Base-by-base conservation (phyloP, 2,113 vertebrate genomes). In the Sinocyclocheilus rhinocerous region DNA sequence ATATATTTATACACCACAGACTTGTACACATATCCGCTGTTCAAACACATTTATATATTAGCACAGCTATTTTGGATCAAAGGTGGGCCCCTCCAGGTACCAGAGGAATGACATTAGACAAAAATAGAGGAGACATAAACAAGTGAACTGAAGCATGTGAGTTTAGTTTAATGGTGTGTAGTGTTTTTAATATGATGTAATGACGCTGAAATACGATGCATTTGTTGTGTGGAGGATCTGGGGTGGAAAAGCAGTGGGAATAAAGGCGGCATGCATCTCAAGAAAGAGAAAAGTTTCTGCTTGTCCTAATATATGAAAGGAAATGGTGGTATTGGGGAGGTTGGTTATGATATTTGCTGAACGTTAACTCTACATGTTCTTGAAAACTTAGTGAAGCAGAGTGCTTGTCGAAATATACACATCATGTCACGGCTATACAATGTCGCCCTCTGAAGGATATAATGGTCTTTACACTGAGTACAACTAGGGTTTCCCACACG, bases 31-130 rank as follows among this genome's bases (percentile, higher is more conserved):
- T 22, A 84, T 85, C 42, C 55, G 26, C 76, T 72, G 45, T 86
- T 77, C 73, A 87, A 88, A 89, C 83, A 87, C 85, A 88, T 84
- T 55, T 76, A 75, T 73, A 67, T 87, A 88, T 91, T 90, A 89
- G 65, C 85, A 33, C 12, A 42, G 84, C 88, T 90, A 90, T 90
- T 91, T 85, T 61, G 26, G 82, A 90, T 87, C 88, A 90, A 83
- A 89, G 69, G 63, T 83, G 77, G 81, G 85, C 67, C 75, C 16
- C 48, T 70, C 39, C 36, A 20, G 45, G 45, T 77, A 69, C 73
- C 77, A 22, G 50, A 70, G 85, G 48, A 52, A 52, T 16, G 57
- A 33, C 39, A 24, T 26, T 55, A 48, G 50, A 81, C n/a, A 29
- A 36, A 82, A 63, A 86, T 69, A 86, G 65, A 70, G 45, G 48